Evolutionary conservation across 23 tunicate genomes (phyloP), one percentile per base, ranked within the genome.

Genomic region (Oikopleura vanhoeffeni): DNA sequence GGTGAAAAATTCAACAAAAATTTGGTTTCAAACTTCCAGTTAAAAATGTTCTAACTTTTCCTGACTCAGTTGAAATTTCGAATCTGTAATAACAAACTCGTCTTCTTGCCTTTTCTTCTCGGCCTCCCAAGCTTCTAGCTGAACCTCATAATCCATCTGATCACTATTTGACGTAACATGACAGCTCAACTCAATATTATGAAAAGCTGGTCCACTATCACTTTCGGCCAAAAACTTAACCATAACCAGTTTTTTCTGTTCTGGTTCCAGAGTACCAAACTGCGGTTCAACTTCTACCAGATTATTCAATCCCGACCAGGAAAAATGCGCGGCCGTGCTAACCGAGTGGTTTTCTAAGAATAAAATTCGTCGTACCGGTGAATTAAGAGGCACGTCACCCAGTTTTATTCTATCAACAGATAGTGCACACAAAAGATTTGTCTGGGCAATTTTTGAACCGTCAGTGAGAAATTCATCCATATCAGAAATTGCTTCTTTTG

Each of bases 81-180:
- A 2, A 71, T 71, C 79, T 24, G 79, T 71, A 71, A 71, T 24
- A 4, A 30, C 35, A 71, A 71, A 71, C 38, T 71, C 79, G 3
- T 71, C 79, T 38, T 71, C 79, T 32, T 71, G 79, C 35, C 79
- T 33, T 30, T 71, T 71, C 79, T 71, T 71, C 32, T 71, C 79
- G 4, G 32, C 35, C 27, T 32, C 32, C 79, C 79, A 71, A 3
- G 79, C 79, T 3, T 71, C 34, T 24, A 71, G 79, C 27, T 71
- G 27, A 2, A 38, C 79, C 35, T 18, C 2, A 30, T 71, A 71
- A 18, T 18, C 32, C 36, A 71, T 71, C 32, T 71, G 79, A 71
- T 71, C 79, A 18, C 3, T 13, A 18, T 71, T 4, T 30, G 79
- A 71, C 27, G 79, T 71, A 4, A 71, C 35, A 13, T 71, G 34